Base-by-base conservation (phyloP, 64 coral and sea anemone genomes). In the Dendronephthya gigantea region DNA sequence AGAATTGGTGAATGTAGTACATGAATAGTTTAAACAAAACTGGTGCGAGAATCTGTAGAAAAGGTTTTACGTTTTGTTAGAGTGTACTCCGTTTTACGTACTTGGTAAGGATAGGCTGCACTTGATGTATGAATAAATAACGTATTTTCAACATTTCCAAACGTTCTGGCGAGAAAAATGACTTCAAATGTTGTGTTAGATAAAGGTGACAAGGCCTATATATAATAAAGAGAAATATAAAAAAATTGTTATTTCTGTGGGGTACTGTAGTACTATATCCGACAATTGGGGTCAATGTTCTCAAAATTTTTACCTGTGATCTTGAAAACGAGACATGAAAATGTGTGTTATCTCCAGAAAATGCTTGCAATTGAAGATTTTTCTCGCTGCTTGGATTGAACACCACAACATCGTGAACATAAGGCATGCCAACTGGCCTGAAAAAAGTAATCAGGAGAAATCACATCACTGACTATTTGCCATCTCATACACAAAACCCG, bases 41-140 rank as follows among this genome's bases (percentile, higher is more conserved):
- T 62, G 55, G 55, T 62, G 17, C 55, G 1, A 62, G 25, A n/a
- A n/a, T 62, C 16, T 22, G 25, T 62, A 6, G 4, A 1, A 62
- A n/a, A 23, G 1, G 4, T 27, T n/a, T 27, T 6, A 62, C 19
- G 19, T 4, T 62, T 1, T 12, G 8, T 62, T 7, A 62, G 12
- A 62, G n/a, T n/a, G n/a, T n/a, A n/a, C 25, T 62, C 25, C 0
- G 8, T 27, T 55, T 50, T 40, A 84, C 91, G n/a, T 58, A 97
- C 94, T 89, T 97, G 94, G 49, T 97, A 97, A 23, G 94, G 94
- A 93, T 97, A 97, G 83, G 92, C 94, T 89, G 91, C 94, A 87
- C 89, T 93, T 9, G 94, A 97, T 58, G 94, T 97, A 86, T 97
- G 94, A 97, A 97, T 97, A 93, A 97, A 97, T 93, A 97, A 93